phyloP scores from a whole-genome alignment of 64 coral and sea anemone species.

The Anthopleura sola region DNA sequence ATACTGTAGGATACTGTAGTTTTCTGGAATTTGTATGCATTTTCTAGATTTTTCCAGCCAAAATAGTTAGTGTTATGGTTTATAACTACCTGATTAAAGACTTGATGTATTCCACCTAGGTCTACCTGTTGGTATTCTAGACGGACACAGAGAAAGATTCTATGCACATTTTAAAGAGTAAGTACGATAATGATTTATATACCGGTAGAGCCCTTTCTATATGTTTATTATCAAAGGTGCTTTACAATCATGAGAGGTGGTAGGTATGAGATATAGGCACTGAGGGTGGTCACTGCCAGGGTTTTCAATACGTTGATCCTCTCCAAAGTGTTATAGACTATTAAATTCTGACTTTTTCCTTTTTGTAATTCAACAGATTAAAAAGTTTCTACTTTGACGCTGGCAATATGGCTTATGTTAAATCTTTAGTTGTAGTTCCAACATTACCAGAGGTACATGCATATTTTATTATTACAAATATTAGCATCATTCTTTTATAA shows the following conservation, averaged over 20 bases:
- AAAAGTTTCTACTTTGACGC: conserved; percentile 95
- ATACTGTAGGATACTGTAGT: neutral
- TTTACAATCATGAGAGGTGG: no score
- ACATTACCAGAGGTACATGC: conserved; percentile 68
- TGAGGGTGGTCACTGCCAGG: no score
- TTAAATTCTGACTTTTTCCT: neutral
- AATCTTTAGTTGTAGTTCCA: conserved; percentile 69
- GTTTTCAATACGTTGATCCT: no score
- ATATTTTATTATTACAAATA: neutral
- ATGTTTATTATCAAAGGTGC: no score
- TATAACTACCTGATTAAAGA: no score
- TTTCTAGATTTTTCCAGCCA: no score
- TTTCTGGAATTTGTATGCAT: no score
- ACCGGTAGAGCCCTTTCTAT: no score
- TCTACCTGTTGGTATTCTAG: conserved; percentile 63
- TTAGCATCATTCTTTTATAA: no score
- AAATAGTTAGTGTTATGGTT: no score
- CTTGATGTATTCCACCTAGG: conserved; percentile 26
- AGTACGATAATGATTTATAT: neutral
- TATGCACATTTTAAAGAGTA: conserved; percentile 89
- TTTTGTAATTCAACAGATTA: conserved; percentile 30
- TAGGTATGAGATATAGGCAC: no score
- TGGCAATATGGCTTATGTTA: conserved; percentile 93
- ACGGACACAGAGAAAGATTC: conserved; percentile 84
- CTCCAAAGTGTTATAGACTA: no score